These are phyloP conservation scores for Barnardius zonarius DNA, from an alignment of 2,113 vertebrate genomes.

Conservation along the genomic window DNA sequence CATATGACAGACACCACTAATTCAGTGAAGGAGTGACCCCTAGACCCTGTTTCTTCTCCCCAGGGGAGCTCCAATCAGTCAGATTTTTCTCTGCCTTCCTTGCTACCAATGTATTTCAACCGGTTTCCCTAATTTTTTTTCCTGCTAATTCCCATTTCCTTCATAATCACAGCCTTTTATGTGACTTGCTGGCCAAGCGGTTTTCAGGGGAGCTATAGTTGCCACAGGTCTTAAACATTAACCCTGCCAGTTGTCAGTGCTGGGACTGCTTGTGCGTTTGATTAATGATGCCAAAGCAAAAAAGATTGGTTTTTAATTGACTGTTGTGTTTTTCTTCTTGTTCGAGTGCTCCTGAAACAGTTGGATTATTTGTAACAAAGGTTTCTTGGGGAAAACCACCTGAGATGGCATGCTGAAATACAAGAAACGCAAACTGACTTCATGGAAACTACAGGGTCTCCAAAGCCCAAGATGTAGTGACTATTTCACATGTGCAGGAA, in stretches of 20 bases:
- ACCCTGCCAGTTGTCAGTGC: constrained; percentile 90
- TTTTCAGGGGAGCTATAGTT: constrained; percentile 82
- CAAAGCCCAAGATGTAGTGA: neutral
- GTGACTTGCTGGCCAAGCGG: constrained; percentile 78
- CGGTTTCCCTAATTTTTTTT: constrained; percentile 82
- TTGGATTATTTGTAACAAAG: constrained; percentile 74
- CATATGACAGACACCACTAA: constrained; percentile 90
- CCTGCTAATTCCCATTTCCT: constrained; percentile 96
- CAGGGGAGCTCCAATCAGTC: constrained; percentile 86
- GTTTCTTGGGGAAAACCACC: constrained; percentile 62
- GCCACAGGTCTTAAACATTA: constrained; percentile 86
- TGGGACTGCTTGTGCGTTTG: constrained; percentile 85
- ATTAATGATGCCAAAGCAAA: constrained; percentile 86
- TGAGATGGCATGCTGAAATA: constrained; percentile 54
- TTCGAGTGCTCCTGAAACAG: constrained; percentile 81
- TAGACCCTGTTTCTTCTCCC: constrained; percentile 67
- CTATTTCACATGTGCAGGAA: neutral
- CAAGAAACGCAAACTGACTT: neutral
- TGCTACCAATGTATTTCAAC: constrained; percentile 77
- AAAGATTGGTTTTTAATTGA: constrained; percentile 81
- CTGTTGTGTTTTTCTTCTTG: constrained; percentile 63
- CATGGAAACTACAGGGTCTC: neutral
- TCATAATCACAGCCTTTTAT: constrained; percentile 90
- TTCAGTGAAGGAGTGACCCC: constrained; percentile 86
- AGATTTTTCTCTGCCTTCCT: constrained; percentile 71